Base-by-base conservation (phyloP, 2,888 invertebrate genomes). In the Synanthedon myopaeformis region DNA sequence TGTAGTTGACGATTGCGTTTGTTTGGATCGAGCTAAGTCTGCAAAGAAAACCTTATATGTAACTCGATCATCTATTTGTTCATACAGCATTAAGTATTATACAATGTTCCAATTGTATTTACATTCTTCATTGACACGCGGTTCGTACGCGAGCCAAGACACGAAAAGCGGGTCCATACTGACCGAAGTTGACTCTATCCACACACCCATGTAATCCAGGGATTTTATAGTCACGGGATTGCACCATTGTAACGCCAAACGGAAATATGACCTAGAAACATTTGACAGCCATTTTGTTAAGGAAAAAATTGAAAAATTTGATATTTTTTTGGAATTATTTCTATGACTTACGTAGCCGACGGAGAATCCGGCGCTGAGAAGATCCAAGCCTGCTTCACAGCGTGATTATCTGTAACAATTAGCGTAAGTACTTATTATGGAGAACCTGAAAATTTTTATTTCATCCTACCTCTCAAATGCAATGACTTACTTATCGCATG, bases 151-250 rank as follows among this genome's bases (percentile, higher is more conserved):
- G n/a, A 93, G 72, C 90, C 91, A 93, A 48, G 89, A 82, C 52
- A 90, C 84, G 11, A 93, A 69, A n/a, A 92, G 73, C 0, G 92
- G 92, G 72, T 93, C 92, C 1, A 92, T 65, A 41, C 76, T 69
- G 3, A 79, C 10, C 0, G 79, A 77, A 0, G 70, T 63, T 0
- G 82, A 72, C 53, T 82, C 79, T 2, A 75, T 63, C 77, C 78
- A 79, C 2, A 79, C 4, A 12, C 79, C 80, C 0, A 74, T 13
- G 58, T 78, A 85, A 53, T 85, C 82, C 19, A 81, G 53, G 0
- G 70, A 61, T 14, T 58, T 58, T 0, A 63, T 49, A 1, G 54
- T 42, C 1, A 59, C 57, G 13, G 53, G 52, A 1, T 56, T 50
- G 51, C 79, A 78, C 74, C 74, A 77, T 48, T 87, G 86, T 3